A percentile compares a stretch with the other conserved stretches of the same genome.
These are phyloP conservation scores for Microplitis mediator DNA, from an alignment of 1,140 invertebrate species.

Conservation along the genomic window DNA sequence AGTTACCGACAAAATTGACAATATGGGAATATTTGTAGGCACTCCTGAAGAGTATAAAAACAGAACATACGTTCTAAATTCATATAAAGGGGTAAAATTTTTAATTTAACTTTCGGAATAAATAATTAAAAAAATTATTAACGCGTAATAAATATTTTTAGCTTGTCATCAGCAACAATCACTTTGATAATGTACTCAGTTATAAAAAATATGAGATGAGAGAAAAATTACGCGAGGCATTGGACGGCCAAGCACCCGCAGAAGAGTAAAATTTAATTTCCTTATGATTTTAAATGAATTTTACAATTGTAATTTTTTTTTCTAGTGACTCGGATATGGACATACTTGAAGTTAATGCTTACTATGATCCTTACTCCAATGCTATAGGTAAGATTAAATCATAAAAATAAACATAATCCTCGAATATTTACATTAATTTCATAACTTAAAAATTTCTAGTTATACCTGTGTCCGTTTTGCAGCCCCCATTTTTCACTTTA, in stretches of 20 bases:
- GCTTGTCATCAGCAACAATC: conserved; percentile 32
- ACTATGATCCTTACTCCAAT: too few relatives aligned
- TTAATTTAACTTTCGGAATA: neutral
- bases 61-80: conserved; percentile 16
- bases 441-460: conserved; percentile 61
- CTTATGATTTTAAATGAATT: too few relatives aligned
- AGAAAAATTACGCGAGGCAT: neutral
- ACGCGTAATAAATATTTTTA: neutral
- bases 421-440: neutral
- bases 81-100: conserved; percentile 26
- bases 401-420: too few relatives aligned
- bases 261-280: too few relatives aligned
- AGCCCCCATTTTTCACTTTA: conserved; percentile 67
- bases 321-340: too few relatives aligned
- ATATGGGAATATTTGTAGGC: conserved; percentile 69
- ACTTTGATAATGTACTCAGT: conserved; percentile 38
- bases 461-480: conserved; percentile 72
- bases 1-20: conserved; percentile 66
- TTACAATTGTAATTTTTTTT: too few relatives aligned
- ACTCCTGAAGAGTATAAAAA: conserved; percentile 59
- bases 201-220: conserved; percentile 11
- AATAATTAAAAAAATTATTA: neutral
- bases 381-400: too few relatives aligned
- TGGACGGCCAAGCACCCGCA: neutral
- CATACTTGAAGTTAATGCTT: too few relatives aligned